Evolutionary conservation across 2,888 invertebrate species (phyloP).

Genomic region (Leptinotarsa peninsularis): DNA sequence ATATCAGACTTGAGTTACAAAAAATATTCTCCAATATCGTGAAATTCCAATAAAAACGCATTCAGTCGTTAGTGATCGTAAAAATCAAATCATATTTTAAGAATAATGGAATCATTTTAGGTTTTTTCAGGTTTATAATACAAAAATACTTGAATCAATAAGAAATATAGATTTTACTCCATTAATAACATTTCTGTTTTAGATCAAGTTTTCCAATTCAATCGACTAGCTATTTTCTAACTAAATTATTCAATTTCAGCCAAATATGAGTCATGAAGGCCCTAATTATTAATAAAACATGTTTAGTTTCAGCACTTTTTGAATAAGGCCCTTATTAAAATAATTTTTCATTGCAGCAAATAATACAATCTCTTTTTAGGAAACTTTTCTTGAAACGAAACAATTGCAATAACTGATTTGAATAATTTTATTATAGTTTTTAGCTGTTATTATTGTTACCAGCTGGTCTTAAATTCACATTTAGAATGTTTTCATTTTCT

Average conservation of each 20-base stretch:
- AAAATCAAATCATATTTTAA: too few relatives aligned
- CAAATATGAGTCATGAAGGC: conserved; percentile 46
- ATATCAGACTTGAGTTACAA: too few relatives aligned
- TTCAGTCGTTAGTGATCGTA: too few relatives aligned
- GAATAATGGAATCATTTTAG: background rate
- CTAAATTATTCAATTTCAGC: conserved; percentile 59
- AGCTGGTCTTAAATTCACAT: background rate
- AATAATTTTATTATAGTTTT: conserved; percentile 18
- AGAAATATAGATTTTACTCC: conserved; percentile 27
- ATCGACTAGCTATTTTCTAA: conserved; percentile 22
- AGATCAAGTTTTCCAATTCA: conserved; percentile 34
- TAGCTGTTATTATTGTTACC: background rate
- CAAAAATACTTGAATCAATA: conserved; percentile 3
- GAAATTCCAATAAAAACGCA: too few relatives aligned
- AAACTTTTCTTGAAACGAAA: conserved; percentile 38
- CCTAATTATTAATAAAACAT: conserved; percentile 19
- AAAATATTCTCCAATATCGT: too few relatives aligned
- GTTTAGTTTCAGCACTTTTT: conserved; percentile 24
- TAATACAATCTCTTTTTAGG: conserved; percentile 54
- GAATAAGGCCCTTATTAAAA: conserved; percentile 50
- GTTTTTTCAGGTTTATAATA: background rate
- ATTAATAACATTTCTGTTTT: conserved; percentile 48
- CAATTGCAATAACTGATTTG: conserved; percentile 14
- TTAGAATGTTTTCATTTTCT: background rate
- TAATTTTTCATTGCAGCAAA: conserved; percentile 59